Evolutionary conservation across 2,797 vertebrate genomes (phyloP).

Genomic region (Pipistrellus pipistrellus): DNA sequence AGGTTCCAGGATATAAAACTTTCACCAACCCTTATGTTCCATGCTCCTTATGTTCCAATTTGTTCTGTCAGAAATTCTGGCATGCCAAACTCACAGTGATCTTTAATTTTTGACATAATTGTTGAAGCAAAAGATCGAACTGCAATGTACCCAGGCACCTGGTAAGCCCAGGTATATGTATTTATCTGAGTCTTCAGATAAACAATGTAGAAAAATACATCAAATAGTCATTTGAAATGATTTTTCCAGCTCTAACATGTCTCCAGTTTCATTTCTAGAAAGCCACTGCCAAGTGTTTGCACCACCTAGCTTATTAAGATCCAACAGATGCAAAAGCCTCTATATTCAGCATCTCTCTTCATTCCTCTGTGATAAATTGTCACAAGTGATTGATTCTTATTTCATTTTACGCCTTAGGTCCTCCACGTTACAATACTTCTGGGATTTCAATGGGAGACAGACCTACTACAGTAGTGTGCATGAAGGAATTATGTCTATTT

Average conservation of each 20-base stretch:
- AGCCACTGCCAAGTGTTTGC: background rate
- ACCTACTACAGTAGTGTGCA: background rate
- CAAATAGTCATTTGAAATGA: slow-evolving; percentile 69
- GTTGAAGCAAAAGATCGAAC: slow-evolving; percentile 66
- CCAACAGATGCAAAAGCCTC: background rate
- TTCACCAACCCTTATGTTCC: background rate
- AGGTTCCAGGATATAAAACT: background rate
- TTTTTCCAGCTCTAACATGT: slow-evolving; percentile 61
- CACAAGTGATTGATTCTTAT: background rate
- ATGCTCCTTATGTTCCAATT: background rate
- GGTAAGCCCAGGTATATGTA: slow-evolving; percentile 38
- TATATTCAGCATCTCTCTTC: slow-evolving; percentile 48
- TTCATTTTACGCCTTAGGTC: background rate
- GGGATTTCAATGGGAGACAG: background rate
- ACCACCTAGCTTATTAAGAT: slow-evolving; percentile 9
- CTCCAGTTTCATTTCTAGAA: slow-evolving; percentile 75
- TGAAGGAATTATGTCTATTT: slow-evolving; percentile 13
- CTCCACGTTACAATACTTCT: background rate
- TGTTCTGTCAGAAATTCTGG: slow-evolving; percentile 58
- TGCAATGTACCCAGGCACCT: background rate
- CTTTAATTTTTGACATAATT: slow-evolving; percentile 67
- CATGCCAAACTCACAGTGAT: slow-evolving; percentile 67
- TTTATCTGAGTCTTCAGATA: slow-evolving; percentile 55
- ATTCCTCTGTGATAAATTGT: background rate
- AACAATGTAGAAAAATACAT: slow-evolving; percentile 47